These are phyloP conservation scores for Charina bottae DNA, from an alignment of 2,113 vertebrate genomes.

Conservation along the genomic window DNA sequence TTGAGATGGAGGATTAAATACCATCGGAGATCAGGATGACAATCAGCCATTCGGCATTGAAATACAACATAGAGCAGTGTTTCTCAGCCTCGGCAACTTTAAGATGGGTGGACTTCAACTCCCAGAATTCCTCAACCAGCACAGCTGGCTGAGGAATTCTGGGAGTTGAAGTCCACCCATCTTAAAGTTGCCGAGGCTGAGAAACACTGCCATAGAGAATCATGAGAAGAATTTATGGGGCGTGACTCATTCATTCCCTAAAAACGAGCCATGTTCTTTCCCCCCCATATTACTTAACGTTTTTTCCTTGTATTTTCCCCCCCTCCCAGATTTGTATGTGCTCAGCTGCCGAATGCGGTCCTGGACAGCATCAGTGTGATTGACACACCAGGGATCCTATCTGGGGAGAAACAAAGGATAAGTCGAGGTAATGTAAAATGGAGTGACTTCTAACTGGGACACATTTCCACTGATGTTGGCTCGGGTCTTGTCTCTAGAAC, in stretches of 20 bases:
- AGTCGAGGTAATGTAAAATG: constrained; percentile 84
- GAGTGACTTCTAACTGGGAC: neutral
- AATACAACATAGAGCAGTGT: too few species aligned
- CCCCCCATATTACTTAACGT: neutral
- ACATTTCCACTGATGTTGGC: neutral
- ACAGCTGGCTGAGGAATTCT: neutral
- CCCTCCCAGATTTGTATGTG: constrained; percentile 88
- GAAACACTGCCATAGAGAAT: too few species aligned
- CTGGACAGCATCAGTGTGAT: constrained; percentile 98
- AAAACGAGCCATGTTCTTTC: neutral
- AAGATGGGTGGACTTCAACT: too few species aligned
- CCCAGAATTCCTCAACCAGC: too few species aligned
- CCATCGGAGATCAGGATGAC: neutral
- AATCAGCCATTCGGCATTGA: too few species aligned
- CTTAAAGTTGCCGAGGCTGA: too few species aligned
- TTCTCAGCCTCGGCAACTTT: neutral
- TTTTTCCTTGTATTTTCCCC: neutral
- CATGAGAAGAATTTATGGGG: neutral
- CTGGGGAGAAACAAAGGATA: constrained; percentile 96
- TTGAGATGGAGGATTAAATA: too few species aligned
- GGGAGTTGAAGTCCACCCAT: neutral
- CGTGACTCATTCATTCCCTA: neutral
- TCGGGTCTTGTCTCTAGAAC: constrained; percentile 10
- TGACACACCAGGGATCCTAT: constrained; percentile 94
- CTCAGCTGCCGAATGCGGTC: constrained; percentile 90